Percentiles rank a stretch among this genome's conserved stretches.
Evolutionary conservation across 2,113 vertebrate genomes (phyloP).

Genomic region (Scomber japonicus): DNA sequence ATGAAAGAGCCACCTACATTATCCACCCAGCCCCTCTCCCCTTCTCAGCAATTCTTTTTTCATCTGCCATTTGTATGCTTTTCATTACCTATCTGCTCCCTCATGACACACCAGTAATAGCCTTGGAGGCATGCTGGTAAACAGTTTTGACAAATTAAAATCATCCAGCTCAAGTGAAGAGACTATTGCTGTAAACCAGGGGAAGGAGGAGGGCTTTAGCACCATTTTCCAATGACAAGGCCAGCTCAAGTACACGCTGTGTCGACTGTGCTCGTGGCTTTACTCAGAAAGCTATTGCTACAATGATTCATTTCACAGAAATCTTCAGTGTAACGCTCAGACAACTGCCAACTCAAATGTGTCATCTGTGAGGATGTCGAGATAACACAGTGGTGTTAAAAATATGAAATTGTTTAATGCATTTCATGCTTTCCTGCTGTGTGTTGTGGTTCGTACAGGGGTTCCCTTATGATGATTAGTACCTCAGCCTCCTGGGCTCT

Average conservation of each 20-base stretch:
- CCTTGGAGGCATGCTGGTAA: conserved; percentile 85
- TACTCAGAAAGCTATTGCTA: conserved; percentile 35
- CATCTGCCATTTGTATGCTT: conserved; percentile 84
- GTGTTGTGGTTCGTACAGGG: conserved; percentile 18
- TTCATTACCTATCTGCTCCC: conserved; percentile 85
- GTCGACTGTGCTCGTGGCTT: conserved; percentile 25
- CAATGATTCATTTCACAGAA: conserved; percentile 49
- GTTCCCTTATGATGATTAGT: conserved; percentile 44
- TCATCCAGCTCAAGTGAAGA: conserved; percentile 80
- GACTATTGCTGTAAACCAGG: conserved; percentile 63
- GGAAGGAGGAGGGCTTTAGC: conserved; percentile 38
- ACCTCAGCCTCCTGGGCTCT: conserved; percentile 37
- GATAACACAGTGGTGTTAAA: conserved; percentile 41
- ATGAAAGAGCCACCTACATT: conserved; percentile 69
- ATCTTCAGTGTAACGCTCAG: conserved; percentile 27
- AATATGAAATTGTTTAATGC: conserved; percentile 46
- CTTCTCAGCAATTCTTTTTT: conserved; percentile 65
- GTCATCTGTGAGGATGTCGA: conserved; percentile 32
- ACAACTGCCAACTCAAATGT: conserved; percentile 50
- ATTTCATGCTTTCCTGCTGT: conserved; percentile 10
- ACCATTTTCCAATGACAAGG: conserved; percentile 45
- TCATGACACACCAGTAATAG: conserved; percentile 85
- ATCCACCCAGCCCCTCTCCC: conserved; percentile 52
- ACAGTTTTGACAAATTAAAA: conserved; percentile 89
- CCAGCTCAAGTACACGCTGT: conserved; percentile 49